phyloP scores from a whole-genome alignment of 2,888 invertebrate genomes.

The Terebella lapidaria region DNA sequence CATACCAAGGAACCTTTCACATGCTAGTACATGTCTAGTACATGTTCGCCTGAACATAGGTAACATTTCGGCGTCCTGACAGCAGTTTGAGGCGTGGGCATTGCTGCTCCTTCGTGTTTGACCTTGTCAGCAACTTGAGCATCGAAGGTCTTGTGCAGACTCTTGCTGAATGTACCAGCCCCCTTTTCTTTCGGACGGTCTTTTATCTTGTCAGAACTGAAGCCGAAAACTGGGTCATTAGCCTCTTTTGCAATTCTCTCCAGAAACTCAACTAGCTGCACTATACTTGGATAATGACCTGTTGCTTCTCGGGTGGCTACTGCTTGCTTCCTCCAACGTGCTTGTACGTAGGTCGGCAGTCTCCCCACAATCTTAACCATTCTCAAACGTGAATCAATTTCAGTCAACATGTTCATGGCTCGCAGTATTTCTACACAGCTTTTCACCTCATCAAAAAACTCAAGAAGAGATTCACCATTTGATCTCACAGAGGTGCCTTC shows the following conservation, averaged over 20 bases:
- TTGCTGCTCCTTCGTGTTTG: too few species aligned
- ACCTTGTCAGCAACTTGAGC: too few species aligned
- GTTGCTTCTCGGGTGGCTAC: background rate
- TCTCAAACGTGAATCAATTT: background rate
- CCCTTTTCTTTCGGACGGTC: too few species aligned
- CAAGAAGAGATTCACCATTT: background rate
- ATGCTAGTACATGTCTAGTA: background rate
- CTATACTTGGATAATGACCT: background rate
- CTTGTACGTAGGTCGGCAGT: background rate
- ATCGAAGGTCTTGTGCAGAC: too few species aligned
- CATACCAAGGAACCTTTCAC: background rate
- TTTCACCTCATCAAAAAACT: background rate
- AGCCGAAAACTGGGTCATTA: slow-evolving; percentile 3
- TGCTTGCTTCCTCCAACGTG: background rate
- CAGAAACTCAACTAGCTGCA: background rate
- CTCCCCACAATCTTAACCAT: background rate
- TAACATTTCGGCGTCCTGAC: background rate
- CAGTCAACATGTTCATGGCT: background rate
- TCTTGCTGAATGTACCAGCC: too few species aligned
- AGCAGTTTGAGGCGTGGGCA: too few species aligned
- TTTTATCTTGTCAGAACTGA: too few species aligned
- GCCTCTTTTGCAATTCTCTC: background rate
- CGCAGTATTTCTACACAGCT: background rate
- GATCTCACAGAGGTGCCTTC: background rate
- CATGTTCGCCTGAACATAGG: background rate